These are phyloP conservation scores for Mellivora capensis DNA, from an alignment of 2,113 vertebrate genomes.

Conservation along the genomic window DNA sequence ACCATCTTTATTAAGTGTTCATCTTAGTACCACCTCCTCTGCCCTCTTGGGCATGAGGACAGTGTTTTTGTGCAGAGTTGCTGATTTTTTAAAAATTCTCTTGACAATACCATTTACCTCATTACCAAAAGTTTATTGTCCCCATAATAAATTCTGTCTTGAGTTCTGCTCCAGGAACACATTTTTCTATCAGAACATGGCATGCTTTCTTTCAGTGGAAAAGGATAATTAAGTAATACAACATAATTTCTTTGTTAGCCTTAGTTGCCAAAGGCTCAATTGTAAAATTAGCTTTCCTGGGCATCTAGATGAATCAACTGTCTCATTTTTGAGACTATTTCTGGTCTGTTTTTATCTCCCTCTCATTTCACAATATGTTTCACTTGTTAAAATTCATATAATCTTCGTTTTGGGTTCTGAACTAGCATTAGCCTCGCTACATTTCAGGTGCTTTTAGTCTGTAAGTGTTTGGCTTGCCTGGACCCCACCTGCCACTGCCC, in stretches of 20 bases:
- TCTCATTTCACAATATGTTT: neutral
- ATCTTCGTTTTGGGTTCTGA: neutral
- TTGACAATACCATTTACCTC: constrained; percentile 10
- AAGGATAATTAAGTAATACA: constrained; percentile 10
- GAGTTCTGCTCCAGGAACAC: neutral
- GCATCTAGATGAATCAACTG: neutral
- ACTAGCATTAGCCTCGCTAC: neutral
- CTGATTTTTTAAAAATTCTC: neutral
- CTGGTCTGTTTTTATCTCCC: neutral
- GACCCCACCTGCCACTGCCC: neutral
- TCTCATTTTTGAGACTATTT: constrained; percentile 9
- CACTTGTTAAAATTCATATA: constrained; percentile 18
- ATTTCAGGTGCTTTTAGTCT: neutral
- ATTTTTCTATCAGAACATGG: neutral
- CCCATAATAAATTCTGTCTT: neutral
- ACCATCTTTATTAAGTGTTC: neutral
- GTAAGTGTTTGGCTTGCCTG: neutral
- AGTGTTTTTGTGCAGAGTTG: neutral
- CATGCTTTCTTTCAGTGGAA: neutral
- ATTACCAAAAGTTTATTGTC: neutral
- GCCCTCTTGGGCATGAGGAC: neutral
- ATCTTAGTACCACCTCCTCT: neutral
- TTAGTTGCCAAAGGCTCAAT: neutral
- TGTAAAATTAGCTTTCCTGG: constrained; percentile 1
- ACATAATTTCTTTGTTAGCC: constrained; percentile 37